A percentile compares a stretch with the other conserved stretches of the same genome.
Evolutionary conservation across 2,888 invertebrate species (phyloP).

Genomic region (Lepidochrysops patricia): DNA sequence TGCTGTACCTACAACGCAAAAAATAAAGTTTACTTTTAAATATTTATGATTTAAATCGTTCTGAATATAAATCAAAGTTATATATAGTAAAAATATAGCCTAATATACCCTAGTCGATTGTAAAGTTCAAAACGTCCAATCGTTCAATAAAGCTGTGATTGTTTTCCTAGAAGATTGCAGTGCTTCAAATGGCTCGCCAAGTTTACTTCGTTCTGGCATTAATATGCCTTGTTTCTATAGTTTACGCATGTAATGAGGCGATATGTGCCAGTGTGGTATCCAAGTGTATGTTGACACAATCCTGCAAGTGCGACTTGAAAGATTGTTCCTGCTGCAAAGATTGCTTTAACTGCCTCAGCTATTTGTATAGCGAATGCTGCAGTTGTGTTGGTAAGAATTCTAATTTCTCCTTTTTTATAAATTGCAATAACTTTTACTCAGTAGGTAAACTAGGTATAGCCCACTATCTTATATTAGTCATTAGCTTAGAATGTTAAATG

Average conservation of each 20-base stretch:
- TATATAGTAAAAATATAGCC: not conserved
- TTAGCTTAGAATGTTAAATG: too few species aligned
- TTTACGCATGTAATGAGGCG: slow-evolving; percentile 88
- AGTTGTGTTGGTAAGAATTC: slow-evolving; percentile 92
- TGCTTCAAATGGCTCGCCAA: slow-evolving; percentile 46
- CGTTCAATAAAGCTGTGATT: not conserved
- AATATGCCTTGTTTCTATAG: slow-evolving; percentile 50
- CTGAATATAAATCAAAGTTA: not conserved
- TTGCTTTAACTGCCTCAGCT: slow-evolving; percentile 91
- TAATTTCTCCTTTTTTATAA: not conserved
- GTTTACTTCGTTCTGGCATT: slow-evolving; percentile 46
- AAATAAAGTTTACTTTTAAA: not conserved
- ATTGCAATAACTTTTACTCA: too few species aligned
- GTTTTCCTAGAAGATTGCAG: not conserved
- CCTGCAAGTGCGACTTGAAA: slow-evolving; percentile 95
- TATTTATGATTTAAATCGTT: not conserved
- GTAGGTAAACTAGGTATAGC: too few species aligned
- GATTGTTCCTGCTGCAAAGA: slow-evolving; percentile 96
- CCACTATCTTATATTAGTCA: too few species aligned
- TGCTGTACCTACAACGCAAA: not conserved
- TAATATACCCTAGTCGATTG: not conserved
- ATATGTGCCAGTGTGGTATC: slow-evolving; percentile 96
- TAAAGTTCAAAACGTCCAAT: not conserved
- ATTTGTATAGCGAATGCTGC: slow-evolving; percentile 94
- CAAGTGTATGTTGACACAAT: slow-evolving; percentile 96